Evolutionary conservation across 2,797 vertebrate genomes (phyloP), one percentile per base, ranked within the genome.

Genomic region (Crenuchus spilurus): DNA sequence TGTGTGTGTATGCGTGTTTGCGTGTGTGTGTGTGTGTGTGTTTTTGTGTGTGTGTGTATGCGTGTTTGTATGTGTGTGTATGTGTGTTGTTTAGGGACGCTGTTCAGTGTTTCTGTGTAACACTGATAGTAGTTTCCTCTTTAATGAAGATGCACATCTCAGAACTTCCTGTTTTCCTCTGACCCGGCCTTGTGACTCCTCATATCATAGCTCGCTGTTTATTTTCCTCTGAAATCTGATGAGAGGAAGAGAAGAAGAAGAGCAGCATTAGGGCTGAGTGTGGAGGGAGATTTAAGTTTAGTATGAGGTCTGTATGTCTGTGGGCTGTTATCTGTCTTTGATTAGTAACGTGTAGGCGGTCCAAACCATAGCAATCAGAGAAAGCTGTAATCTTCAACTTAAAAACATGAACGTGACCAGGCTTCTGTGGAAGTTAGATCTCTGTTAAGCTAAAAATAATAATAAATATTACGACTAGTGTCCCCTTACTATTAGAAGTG

Each of bases 11-110:
- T 28, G 63, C 33, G 63, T 49, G 63, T 48, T 28, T 49, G 24
- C 30, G 62, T 65, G 62, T 35, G n/a, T 48, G 62, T 46, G 46
- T 66, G 63, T 37, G 31, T 24, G 1, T 28, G 30, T 31, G 31
- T 33, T 37, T 10, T 10, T 35, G 3, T 8, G 33, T 35, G 33
- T 35, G 33, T 35, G 33, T 35, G 33, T 35, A 8, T 35, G 33
- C 8, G 33, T 35, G 33, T 35, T 3, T 35, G 33, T 35, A 2
- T 18, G 48, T 49, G 48, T 22, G 20, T 24, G 48, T 3, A 18
- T 49, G 48, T 22, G 20, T 49, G 6, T 10, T 35, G 33, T 35
- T 35, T 35, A 35, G 20, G 48, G 3, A 35, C 33, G 8, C 3
- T 35, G 33, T 35, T 3, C 8, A 8, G 20, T 22, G 55, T 20